These are phyloP conservation scores for Harpagoxenus sublaevis DNA, from an alignment of 2,888 invertebrate species.

Conservation along the genomic window DNA sequence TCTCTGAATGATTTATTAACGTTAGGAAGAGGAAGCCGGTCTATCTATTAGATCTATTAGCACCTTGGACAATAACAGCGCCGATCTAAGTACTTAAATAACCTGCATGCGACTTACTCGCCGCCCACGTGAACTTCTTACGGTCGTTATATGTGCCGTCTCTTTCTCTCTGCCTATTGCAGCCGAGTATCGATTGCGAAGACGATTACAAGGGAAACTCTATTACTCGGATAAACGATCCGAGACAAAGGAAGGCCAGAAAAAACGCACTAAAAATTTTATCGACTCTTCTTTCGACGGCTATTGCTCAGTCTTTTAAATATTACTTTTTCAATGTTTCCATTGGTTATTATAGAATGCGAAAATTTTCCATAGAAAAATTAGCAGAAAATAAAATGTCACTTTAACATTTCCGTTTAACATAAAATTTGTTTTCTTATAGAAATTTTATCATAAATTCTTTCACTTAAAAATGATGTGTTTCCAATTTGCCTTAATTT, in stretches of 20 bases:
- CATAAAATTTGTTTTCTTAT: not conserved
- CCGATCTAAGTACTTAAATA: constrained; percentile 78
- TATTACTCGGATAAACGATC: constrained; percentile 22
- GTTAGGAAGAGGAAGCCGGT: constrained; percentile 77
- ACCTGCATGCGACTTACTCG: constrained; percentile 72
- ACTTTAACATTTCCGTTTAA: not conserved
- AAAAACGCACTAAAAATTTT: constrained; percentile 16
- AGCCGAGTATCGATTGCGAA: constrained; percentile 61
- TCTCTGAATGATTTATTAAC: constrained; percentile 78
- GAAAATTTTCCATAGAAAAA: not conserved
- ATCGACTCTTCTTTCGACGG: not conserved
- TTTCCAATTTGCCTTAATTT: not conserved
- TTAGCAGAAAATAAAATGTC: not conserved
- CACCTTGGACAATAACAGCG: constrained; percentile 79
- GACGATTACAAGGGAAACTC: constrained; percentile 40
- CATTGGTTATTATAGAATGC: not conserved
- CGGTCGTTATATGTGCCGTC: constrained; percentile 11
- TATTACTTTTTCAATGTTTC: constrained; percentile 8
- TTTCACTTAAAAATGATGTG: not conserved
- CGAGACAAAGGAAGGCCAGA: not conserved
- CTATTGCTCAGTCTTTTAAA: not conserved
- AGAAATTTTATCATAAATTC: not conserved
- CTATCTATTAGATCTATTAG: constrained; percentile 75
- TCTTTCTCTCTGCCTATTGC: constrained; percentile 14
- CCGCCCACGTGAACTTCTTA: constrained; percentile 72